Percentiles rank a stretch among this genome's conserved stretches.
Conservation (phyloP, 2,888 invertebrate species). For the Himalopsyche anomala region DNA sequence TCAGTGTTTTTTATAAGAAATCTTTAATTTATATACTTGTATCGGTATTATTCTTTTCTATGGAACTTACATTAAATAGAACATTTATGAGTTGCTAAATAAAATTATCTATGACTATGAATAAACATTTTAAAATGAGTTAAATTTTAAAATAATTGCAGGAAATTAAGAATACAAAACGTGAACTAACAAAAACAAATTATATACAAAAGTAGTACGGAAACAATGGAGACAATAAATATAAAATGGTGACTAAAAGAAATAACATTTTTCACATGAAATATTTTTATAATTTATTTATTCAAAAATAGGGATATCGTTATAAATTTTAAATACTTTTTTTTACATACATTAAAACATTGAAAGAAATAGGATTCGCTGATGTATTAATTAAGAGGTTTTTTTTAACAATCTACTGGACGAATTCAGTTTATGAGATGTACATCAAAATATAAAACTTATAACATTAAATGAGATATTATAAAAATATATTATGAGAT, state of each 20-base stretch:
- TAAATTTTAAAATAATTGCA: neutral
- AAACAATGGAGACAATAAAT: neutral
- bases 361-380: neutral
- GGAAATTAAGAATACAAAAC: neutral
- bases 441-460: neutral
- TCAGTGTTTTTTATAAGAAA: constrained; percentile 55
- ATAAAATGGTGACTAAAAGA: neutral
- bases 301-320: constrained; percentile 19
- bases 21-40: constrained; percentile 54
- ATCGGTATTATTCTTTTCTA: constrained; percentile 44
- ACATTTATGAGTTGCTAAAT: constrained; percentile 51
- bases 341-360: constrained; percentile 13
- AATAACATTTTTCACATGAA: neutral
- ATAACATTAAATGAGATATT: too few relatives aligned
- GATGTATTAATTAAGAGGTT: constrained; percentile 34
- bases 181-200: too few relatives aligned
- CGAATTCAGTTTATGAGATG: constrained; percentile 52
- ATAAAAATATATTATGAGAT: too few relatives aligned
- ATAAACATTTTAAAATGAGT: neutral
- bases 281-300: constrained; percentile 1
- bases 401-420: constrained; percentile 58
- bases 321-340: neutral
- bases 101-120: constrained; percentile 25
- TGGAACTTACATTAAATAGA: constrained; percentile 46
- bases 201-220: too few relatives aligned